Evolutionary conservation across 2,888 invertebrate genomes (phyloP), one percentile per base, ranked within the genome.

Genomic region (Flexamia atlantica): DNA sequence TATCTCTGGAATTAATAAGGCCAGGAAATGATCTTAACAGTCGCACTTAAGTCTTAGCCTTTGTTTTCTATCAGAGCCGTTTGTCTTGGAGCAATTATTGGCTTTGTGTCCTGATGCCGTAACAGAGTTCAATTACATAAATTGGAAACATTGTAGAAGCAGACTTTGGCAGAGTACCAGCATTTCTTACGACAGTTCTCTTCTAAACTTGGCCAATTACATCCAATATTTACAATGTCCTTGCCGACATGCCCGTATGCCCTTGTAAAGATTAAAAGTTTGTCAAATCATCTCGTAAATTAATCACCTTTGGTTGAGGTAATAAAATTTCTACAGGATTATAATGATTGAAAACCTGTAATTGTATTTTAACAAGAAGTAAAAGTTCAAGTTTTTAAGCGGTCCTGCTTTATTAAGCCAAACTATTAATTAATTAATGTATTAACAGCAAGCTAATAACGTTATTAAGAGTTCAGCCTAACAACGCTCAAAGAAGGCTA

Each of bases 61-160:
- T 70, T 70, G 32, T 70, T 70, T 32, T 70, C 17, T 20, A 40
- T 20, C 40, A 20, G 12, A 28, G 32, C 68, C 28, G 68, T 68
- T 68, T 14, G 30, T 68, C 32, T 30, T 17, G 23, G 20, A 76
- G 28, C 50, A 28, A 76, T 76, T 76, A 76, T 76, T 76, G 46
- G 76, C 76, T 46, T 50, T 46, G 76, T 46, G 50, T 76, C 76
- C 50, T 50, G 28, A 76, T 76, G 50, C 50, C 40, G 46, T 76
- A 50, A 46, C 76, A 50, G 23, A 70, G 76, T 76, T 76, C 76
- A 76, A 76, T 76, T 76, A 76, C 76, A 76, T 76, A 76, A 76
- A 76, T 76, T 76, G 76, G 76, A 76, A 42, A 42, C 76, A 46
- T 76, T 76, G 76, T 76, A 36, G 76, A 76, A 76, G 46, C 42